phyloP scores from a whole-genome alignment of 2,797 vertebrate species.

The Halcyon leucocephala region DNA sequence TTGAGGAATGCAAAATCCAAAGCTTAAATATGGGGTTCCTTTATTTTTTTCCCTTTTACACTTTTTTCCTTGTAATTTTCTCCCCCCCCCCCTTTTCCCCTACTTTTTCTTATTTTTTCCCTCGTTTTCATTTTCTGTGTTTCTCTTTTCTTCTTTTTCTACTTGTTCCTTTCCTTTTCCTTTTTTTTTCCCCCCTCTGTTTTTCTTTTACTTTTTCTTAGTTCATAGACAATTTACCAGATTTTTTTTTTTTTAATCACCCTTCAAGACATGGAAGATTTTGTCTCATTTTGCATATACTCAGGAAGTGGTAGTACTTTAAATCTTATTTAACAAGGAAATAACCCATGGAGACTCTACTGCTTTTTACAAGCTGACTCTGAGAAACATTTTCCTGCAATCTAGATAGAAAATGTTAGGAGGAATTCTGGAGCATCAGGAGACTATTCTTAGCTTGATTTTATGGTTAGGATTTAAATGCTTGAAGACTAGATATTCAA shows the following conservation, averaged over 20 bases:
- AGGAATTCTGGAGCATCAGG: neutral
- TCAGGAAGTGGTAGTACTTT: neutral
- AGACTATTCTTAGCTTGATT: neutral
- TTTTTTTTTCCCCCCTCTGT: neutral
- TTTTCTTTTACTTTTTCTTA: neutral
- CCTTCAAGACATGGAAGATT: neutral
- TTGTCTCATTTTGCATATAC: neutral
- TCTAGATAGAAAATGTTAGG: neutral
- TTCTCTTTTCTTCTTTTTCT: neutral
- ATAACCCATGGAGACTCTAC: neutral
- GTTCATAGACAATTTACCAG: neutral
- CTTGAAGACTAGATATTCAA: neutral
- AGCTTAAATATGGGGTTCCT: neutral
- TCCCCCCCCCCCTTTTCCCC: neutral
- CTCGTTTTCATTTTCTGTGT: neutral
- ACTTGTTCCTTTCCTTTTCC: too few relatives aligned
- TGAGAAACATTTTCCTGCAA: neutral
- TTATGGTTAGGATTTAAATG: neutral
- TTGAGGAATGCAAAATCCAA: neutral
- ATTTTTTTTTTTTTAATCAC: neutral
- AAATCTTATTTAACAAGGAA: neutral
- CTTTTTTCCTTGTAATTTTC: too few relatives aligned
- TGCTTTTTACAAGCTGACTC: neutral
- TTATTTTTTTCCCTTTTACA: neutral
- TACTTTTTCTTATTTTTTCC: rapidly evolving